Base-by-base conservation (phyloP, 2,113 vertebrate species). In the Plestiodon gilberti region DNA sequence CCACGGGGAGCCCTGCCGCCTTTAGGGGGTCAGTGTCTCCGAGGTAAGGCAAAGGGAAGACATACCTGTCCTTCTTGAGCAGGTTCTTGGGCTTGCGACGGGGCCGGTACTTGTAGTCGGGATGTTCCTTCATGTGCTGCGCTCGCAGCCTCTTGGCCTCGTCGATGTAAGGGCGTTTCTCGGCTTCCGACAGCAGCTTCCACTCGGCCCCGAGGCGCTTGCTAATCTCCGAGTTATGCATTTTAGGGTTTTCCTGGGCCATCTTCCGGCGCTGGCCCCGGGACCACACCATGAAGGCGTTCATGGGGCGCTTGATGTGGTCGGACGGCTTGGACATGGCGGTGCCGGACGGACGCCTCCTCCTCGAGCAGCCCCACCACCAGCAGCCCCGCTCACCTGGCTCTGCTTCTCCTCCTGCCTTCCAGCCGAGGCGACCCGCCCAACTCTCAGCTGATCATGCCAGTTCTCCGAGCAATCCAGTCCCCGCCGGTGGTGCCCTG, bases 221-320 rank as follows among this genome's bases (percentile, higher is more conserved):
- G 95, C 98, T 99, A 94, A 99, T 99, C 96, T 99, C 99, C 64
- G 99, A 99, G 96, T 99, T 99, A 97, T 99, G 99, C 99, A 99
- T 99, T 94, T 99, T 99, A 91, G 99, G 99, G 89, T 99, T 99
- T 92, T 99, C 99, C 96, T 99, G 99, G 90, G 98, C 99, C 99
- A 99, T 99, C 98, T 99, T 99, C 92, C 99, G 97, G 94, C 99
- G 95, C 95, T 99, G 98, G 90, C 98, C 98, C 88, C 98, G 97
- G 94, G 98, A 99, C 99, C 99, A 99, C 13, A 99, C 99, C 99
- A 99, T 99, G 97, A 99, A 99, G 87, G 99, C 99, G 93, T 99
- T 99, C 99, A 99, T 99, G 96, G 99, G 99, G 96, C 99, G 97
- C 96, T 99, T 99, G 97, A 99, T 99, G 93, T 99, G 98, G 96